Evolutionary conservation across 2,797 vertebrate species (phyloP), one percentile per base, ranked within the genome.

Genomic region (Intellagama lesueurii): DNA sequence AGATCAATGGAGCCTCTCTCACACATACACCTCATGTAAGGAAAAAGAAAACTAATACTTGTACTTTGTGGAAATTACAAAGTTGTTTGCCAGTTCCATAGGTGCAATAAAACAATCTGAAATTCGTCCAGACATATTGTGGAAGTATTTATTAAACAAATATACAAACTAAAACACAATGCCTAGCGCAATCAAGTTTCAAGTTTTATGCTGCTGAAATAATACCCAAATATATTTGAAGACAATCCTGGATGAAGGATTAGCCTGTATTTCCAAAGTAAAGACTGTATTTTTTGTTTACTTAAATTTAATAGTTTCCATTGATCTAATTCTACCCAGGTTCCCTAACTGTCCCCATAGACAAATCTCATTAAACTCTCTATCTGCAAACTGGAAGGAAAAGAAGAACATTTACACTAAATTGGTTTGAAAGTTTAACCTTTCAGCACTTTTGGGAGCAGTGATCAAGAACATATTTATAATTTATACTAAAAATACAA

Each of bases 101-200:
- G 68, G 70, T 89, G 77, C 7, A 88, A 40, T 32, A 69, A 91
- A 68, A 69, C 28, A 90, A 78, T n/a, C 87, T 82, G 89, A 89
- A 77, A 88, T 93, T 90, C 81, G 90, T 87, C 87, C 88, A 95
- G 89, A 86, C 69, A 88, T 91, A 93, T 91, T 90, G 91, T 83
- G 83, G 70, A 92, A 87, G 88, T 92, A 90, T 92, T 92, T 91
- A 93, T 94, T 94, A 93, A 92, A 78, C 49, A 95, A 93, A 91
- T 93, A 95, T 93, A 95, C 91, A 93, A 91, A 95, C 91, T 90
- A 92, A 95, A 95, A 94, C 85, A 88, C 87, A 90, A 24, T 83
- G 90, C 49, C 90, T 86, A 81, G 90, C 92, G 93, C 89, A 92
- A 94, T 92, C 94, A 92, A 81, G 86, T 85, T 91, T 80, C 88